These are phyloP conservation scores for Anabacerthia variegaticeps DNA, from an alignment of 2,797 vertebrate genomes.

Conservation along the genomic window DNA sequence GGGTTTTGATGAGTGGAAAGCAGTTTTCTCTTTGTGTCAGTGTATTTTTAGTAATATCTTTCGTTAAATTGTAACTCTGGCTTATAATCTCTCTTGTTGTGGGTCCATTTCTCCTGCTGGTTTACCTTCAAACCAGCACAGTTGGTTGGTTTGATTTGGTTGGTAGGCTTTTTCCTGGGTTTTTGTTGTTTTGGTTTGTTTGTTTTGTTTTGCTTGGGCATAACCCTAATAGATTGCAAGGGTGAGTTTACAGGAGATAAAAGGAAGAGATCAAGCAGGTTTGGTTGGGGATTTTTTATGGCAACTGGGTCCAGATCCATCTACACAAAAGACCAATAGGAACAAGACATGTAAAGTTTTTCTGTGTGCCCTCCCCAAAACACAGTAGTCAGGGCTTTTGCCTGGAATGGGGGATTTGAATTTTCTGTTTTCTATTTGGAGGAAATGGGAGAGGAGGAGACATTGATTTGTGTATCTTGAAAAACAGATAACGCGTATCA, in stretches of 20 bases:
- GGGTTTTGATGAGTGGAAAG: no score
- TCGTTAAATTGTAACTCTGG: no score
- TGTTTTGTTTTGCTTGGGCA: background rate
- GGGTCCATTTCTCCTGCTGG: no score
- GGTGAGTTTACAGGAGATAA: no score
- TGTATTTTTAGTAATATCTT: no score
- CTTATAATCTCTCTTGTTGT: no score
- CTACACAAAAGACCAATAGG: background rate
- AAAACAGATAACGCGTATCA: background rate
- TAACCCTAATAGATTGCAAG: no score
- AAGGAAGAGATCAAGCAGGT: no score
- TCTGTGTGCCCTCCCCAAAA: background rate
- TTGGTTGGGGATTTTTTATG: background rate
- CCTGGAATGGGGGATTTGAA: background rate
- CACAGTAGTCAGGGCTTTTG: background rate
- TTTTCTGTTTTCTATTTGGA: background rate
- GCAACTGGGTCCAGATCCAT: background rate
- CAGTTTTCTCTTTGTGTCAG: no score
- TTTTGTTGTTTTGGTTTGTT: background rate
- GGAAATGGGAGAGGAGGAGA: background rate
- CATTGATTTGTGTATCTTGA: background rate
- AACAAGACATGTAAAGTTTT: background rate
- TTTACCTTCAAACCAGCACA: no score
- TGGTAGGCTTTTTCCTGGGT: background rate
- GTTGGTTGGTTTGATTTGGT: background rate